Conservation (phyloP, 2,797 vertebrate genomes). For the Peromyscus melanophrys region DNA sequence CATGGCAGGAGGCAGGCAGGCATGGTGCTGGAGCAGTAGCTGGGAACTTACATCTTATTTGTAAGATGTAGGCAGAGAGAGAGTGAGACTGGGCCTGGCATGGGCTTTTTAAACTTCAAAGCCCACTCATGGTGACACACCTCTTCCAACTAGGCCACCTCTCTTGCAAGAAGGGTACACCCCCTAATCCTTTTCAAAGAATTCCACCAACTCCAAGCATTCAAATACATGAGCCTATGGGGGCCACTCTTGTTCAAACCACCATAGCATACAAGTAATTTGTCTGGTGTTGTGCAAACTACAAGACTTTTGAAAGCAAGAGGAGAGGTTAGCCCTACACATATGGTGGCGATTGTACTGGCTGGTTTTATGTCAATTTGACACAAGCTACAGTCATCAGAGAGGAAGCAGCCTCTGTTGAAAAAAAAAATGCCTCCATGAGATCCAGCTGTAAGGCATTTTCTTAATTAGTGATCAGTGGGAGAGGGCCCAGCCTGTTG, state of each 20-base stretch:
- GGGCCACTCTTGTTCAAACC: background rate
- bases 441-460: background rate
- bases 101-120: too few relatives aligned
- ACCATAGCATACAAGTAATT: background rate
- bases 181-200: too few relatives aligned
- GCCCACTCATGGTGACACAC: too few relatives aligned
- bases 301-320: background rate
- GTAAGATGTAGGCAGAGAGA: too few relatives aligned
- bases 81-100: too few relatives aligned
- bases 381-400: background rate
- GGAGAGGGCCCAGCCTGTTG: too few relatives aligned
- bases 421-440: background rate
- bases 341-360: background rate
- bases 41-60: too few relatives aligned
- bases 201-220: too few relatives aligned
- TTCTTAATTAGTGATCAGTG: background rate
- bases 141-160: too few relatives aligned
- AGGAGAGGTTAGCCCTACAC: background rate
- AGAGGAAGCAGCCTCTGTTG: background rate
- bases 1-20: background rate
- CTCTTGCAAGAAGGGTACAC: too few relatives aligned
- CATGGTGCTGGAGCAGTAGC: too few relatives aligned
- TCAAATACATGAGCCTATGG: background rate
- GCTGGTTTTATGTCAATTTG: background rate
- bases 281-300: background rate